Conservation (phyloP, 2,797 vertebrate genomes). For the Sitta carolinensis region DNA sequence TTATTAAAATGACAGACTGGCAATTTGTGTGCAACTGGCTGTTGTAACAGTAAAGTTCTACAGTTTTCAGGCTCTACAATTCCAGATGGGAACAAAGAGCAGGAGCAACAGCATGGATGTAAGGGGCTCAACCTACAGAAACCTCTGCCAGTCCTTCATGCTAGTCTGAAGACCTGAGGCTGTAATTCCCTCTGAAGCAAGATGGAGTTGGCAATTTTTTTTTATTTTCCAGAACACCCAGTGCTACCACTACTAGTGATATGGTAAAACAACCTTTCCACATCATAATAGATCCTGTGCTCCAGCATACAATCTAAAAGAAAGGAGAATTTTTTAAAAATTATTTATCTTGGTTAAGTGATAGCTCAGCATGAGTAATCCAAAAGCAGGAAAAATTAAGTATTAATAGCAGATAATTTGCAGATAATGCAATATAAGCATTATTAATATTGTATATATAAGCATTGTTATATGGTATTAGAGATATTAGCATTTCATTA, state of each 20-base stretch:
- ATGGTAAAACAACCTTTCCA: neutral
- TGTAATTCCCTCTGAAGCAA: neutral
- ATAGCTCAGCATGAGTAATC: neutral
- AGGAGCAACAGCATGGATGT: neutral
- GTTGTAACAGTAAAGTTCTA: neutral
- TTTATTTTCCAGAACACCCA: neutral
- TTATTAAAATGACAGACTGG: neutral
- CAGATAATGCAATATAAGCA: neutral
- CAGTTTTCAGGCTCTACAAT: neutral
- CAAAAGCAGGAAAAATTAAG: neutral
- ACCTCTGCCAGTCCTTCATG: neutral
- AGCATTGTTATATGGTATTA: neutral
- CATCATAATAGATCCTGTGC: neutral
- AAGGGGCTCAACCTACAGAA: neutral
- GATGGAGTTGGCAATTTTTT: neutral
- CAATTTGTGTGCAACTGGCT: neutral
- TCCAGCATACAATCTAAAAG: neutral
- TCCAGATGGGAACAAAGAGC: neutral
- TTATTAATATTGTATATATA: neutral
- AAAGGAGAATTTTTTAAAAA: rapidly evolving
- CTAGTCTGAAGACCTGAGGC: neutral
- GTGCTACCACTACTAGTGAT: neutral
- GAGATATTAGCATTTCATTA: neutral
- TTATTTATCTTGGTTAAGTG: neutral
- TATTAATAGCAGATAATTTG: neutral